phyloP scores from a whole-genome alignment of 1,140 invertebrate species.

The Drosophila pectinifera region DNA sequence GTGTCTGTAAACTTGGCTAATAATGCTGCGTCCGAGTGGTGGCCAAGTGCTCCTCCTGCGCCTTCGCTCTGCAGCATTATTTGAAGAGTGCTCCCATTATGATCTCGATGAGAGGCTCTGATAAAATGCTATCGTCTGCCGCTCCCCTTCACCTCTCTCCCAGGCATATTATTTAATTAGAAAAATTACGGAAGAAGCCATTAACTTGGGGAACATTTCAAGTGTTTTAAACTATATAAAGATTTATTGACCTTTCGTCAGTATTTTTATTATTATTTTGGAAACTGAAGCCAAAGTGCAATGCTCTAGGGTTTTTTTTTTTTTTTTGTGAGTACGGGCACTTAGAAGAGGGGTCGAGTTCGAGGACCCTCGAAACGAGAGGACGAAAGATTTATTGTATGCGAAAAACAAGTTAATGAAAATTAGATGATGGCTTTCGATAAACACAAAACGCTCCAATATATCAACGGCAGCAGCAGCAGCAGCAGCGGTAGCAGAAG shows the following conservation, averaged over 20 bases:
- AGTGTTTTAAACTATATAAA: background rate
- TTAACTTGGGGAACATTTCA: background rate
- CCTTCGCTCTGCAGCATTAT: background rate
- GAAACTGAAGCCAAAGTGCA: background rate
- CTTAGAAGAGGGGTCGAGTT: slow-evolving; percentile 14
- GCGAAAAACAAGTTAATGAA: slow-evolving; percentile 75
- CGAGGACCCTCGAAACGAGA: slow-evolving; percentile 31
- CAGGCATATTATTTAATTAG: background rate
- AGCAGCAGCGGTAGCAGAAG: slow-evolving; percentile 2
- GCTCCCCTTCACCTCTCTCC: background rate
- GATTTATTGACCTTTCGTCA: background rate
- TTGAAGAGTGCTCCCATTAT: background rate
- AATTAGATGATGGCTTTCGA: slow-evolving; percentile 79
- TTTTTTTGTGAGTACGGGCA: slow-evolving; percentile 4
- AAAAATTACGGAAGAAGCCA: too few species aligned
- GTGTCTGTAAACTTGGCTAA: slow-evolving; percentile 84
- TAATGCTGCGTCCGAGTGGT: slow-evolving; percentile 53
- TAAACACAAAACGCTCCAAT: slow-evolving; percentile 66
- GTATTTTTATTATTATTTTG: background rate
- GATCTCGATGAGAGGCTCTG: background rate
- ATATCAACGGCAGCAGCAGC: slow-evolving; percentile 58
- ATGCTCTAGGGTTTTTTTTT: slow-evolving; percentile 5
- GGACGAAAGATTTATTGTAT: slow-evolving; percentile 66
- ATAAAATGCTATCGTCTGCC: background rate
- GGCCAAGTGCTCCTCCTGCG: background rate